Evolutionary conservation across 2,113 vertebrate genomes (phyloP), one percentile per base, ranked within the genome.

Genomic region (Oreocharis arfaki): DNA sequence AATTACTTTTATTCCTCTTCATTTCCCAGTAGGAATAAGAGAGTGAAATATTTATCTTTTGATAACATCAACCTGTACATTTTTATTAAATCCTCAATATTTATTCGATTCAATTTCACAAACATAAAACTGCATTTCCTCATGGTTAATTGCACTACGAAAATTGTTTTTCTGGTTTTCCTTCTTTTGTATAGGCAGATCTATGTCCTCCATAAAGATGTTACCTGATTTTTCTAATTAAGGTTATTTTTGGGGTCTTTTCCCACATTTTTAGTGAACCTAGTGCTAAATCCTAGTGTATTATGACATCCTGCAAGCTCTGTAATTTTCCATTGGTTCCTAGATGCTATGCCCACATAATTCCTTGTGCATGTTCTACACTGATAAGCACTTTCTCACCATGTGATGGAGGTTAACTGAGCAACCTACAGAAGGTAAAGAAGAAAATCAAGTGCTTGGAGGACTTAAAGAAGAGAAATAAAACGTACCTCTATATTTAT

Each of bases 341-440:
- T 70, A 39, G 30, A 65, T 64, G 14, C 9, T 82, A 24, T 71
- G 49, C 6, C n/a, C 49, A 50, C 10, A 7, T 85, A 95, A 94
- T 89, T 95, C 93, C 53, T 89, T 3, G 10, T 80, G 70, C 42
- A 41, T 93, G 94, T 87, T 94, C 78, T 80, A 24, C 30, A 30
- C 75, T 77, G 95, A 89, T 94, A 95, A 95, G 87, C 63, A 33
- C 37, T 91, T 94, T 91, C 78, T 80, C 84, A 70, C 63, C 17
- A 32, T 74, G 63, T 65, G 55, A 65, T 63, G 33, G 67, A 83
- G 55, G 74, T 89, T 93, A 91, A 61, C 56, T 64, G 35, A 59
- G 27, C 18, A 73, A 87, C 0, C 1, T 76, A 46, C 20, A 64
- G 70, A 91, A 88, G 20, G 23, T 80, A 81, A 75, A 80, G 32